phyloP scores from a whole-genome alignment of 2,797 vertebrate genomes.

The Etheostoma nigrum region DNA sequence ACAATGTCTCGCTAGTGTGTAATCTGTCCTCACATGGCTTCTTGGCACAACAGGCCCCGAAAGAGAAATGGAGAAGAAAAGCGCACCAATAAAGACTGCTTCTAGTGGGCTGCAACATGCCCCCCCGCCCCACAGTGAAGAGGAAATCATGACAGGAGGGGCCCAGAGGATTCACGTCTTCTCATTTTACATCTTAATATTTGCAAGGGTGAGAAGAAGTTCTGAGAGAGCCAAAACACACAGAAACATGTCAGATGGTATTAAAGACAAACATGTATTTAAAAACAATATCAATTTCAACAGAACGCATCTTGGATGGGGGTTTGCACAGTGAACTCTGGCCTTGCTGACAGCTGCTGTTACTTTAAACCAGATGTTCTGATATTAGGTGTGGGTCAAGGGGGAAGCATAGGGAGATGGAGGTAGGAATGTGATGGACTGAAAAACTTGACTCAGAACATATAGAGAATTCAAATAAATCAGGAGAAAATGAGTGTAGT shows the following conservation, averaged over 20 bases:
- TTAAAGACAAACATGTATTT: constrained; percentile 65
- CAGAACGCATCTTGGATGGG: constrained; percentile 37
- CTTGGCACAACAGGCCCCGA: constrained; percentile 52
- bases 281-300: constrained; percentile 65
- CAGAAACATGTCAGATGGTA: constrained; percentile 54
- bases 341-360: constrained; percentile 62
- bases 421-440: constrained; percentile 37
- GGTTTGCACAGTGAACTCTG: constrained; percentile 46
- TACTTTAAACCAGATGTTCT: constrained; percentile 77
- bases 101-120: constrained; percentile 59
- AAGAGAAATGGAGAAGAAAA: constrained; percentile 56
- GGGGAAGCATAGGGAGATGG: constrained; percentile 20
- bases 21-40: constrained; percentile 70
- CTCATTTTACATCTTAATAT: constrained; percentile 65
- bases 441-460: constrained; percentile 28
- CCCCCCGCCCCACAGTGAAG: constrained; percentile 36
- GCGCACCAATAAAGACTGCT: constrained; percentile 52
- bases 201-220: constrained; percentile 58
- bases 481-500: constrained; percentile 4
- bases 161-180: constrained; percentile 46
- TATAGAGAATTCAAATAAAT: constrained; percentile 24
- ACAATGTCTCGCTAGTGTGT: constrained; percentile 73
- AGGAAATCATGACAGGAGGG: constrained; percentile 54
- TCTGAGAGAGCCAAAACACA: constrained; percentile 63
- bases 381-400: constrained; percentile 65